Percentiles rank a stretch among this genome's conserved stretches.
Evolutionary conservation across 2,113 vertebrate genomes (phyloP).

Genomic region (Tragulus kanchil): DNA sequence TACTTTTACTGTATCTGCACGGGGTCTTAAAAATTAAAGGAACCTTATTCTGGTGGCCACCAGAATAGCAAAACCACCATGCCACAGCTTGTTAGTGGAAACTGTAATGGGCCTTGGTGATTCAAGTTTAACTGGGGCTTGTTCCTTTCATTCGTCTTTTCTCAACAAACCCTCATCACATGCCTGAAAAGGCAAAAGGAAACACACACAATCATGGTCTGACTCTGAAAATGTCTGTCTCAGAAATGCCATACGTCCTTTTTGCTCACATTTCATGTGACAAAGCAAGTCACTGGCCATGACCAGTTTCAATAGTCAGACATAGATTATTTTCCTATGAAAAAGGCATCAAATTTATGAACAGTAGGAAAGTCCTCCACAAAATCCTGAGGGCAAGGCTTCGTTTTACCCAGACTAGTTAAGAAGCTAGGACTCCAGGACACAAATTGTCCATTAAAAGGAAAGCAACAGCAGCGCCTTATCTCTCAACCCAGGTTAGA

Average conservation of each 20-base stretch:
- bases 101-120: not conserved
- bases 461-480: not conserved
- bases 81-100: not conserved
- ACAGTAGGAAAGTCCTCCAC: not conserved
- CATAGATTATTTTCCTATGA: not conserved
- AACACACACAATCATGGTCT: not conserved
- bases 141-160: not conserved
- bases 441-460: not conserved
- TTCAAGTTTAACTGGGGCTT: not conserved
- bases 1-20: not conserved
- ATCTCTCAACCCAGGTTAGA: not conserved
- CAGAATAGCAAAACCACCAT: not conserved
- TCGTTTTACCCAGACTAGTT: not conserved
- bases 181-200: not conserved
- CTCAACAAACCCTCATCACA: not conserved
- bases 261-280: constrained; percentile 14
- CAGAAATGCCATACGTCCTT: not conserved
- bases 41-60: not conserved
- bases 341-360: not conserved
- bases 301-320: constrained; percentile 6
- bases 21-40: not conserved
- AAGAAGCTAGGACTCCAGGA: not conserved
- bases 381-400: not conserved
- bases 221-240: constrained; percentile 7
- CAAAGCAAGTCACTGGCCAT: constrained; percentile 9